Conservation (phyloP, 2,113 vertebrate genomes). For the Notarius lentiginosus region DNA sequence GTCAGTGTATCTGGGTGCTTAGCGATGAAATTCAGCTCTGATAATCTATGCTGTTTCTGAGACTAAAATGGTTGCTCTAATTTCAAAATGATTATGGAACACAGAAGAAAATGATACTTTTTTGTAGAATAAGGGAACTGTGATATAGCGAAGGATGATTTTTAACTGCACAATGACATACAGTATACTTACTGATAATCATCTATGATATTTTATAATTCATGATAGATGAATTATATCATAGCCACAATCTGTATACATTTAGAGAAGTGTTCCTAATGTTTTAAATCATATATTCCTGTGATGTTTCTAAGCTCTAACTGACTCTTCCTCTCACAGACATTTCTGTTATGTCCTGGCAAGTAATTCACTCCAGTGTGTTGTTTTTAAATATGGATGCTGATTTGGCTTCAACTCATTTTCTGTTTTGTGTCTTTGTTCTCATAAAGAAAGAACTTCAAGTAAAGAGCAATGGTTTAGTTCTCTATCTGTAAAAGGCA, state of each 20-base stretch:
- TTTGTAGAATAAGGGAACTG: neutral
- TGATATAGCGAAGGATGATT: neutral
- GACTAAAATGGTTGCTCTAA: slow-evolving; percentile 31
- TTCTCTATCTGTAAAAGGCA: slow-evolving; percentile 12
- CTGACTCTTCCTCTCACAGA: slow-evolving; percentile 55
- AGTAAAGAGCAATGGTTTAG: slow-evolving; percentile 6
- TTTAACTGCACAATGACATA: neutral
- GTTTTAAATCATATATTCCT: neutral
- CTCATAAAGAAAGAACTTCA: slow-evolving; percentile 27
- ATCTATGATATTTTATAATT: neutral
- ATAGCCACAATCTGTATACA: slow-evolving; percentile 37
- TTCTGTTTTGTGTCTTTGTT: slow-evolving; percentile 26
- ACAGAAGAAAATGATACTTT: neutral
- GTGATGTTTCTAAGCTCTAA: neutral
- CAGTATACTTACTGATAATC: neutral
- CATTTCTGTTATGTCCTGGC: slow-evolving; percentile 56
- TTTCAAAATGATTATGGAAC: slow-evolving; percentile 12
- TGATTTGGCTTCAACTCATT: slow-evolving; percentile 43
- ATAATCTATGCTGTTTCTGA: slow-evolving; percentile 27
- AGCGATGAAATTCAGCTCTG: slow-evolving; percentile 36
- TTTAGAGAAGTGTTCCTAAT: slow-evolving; percentile 18
- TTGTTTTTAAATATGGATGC: slow-evolving; percentile 67
- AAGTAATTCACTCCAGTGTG: slow-evolving; percentile 68
- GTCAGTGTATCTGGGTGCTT: slow-evolving; percentile 24
- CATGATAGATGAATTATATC: neutral